Evolutionary conservation across 2,888 invertebrate genomes (phyloP).

Genomic region (Artemia sinica): DNA sequence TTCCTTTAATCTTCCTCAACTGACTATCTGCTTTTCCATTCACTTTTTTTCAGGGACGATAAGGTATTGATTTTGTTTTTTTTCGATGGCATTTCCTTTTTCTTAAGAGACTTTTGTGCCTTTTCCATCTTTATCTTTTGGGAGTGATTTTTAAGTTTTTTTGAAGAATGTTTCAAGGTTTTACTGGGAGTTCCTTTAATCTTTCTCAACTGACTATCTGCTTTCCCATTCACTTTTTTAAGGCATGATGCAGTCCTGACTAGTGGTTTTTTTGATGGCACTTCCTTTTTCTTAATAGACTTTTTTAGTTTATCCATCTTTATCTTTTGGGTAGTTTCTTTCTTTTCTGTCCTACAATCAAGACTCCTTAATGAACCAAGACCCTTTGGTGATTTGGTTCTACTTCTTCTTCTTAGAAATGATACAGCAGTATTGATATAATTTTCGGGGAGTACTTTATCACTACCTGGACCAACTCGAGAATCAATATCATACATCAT

Average conservation of each 20-base stretch:
- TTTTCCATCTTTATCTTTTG: too few relatives aligned
- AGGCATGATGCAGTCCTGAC: too few relatives aligned
- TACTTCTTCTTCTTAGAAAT: conserved; percentile 6
- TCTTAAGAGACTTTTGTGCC: too few relatives aligned
- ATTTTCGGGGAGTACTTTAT: neutral
- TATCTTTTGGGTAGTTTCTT: neutral
- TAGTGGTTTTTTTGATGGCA: too few relatives aligned
- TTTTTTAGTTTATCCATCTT: neutral
- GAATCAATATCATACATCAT: neutral
- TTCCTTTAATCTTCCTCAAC: conserved; percentile 6
- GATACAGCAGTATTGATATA: neutral
- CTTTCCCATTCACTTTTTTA: neutral
- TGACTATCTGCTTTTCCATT: neutral
- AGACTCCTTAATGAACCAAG: neutral
- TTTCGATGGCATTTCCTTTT: too few relatives aligned
- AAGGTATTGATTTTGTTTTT: too few relatives aligned
- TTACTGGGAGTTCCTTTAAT: conserved; percentile 6
- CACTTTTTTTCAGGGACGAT: neutral
- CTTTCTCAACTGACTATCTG: conserved; percentile 2
- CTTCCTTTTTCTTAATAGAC: too few relatives aligned
- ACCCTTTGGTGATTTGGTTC: neutral
- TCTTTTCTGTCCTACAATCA: conserved; percentile 2
- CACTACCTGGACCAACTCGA: neutral
- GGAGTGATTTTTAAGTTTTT: neutral
- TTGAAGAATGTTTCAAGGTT: neutral